These are phyloP conservation scores for Catharus minimus DNA, from an alignment of 2,113 vertebrate species.

Conservation along the genomic window DNA sequence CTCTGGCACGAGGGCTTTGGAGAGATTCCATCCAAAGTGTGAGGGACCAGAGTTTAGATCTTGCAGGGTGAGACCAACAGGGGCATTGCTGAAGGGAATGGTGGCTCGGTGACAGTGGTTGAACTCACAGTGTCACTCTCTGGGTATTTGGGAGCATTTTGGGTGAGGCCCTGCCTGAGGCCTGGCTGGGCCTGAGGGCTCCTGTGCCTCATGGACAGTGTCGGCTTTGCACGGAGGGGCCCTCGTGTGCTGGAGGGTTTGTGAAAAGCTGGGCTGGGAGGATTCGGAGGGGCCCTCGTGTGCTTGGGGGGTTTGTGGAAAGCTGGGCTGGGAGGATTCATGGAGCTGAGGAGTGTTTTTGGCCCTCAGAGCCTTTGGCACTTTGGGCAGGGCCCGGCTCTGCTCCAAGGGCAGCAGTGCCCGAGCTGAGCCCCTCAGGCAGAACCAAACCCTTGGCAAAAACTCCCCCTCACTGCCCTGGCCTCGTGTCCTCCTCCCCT, in stretches of 20 bases:
- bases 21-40: not conserved
- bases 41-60: not conserved
- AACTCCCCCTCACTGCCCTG: accelerated
- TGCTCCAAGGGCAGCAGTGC: not conserved
- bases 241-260: accelerated
- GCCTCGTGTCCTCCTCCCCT: not conserved
- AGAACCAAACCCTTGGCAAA: not conserved
- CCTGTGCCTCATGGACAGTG: accelerated
- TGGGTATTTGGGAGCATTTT: accelerated
- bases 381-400: not conserved
- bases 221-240: accelerated
- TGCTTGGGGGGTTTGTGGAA: not conserved
- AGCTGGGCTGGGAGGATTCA: not conserved
- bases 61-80: not conserved
- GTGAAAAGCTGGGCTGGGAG: not conserved
- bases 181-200: not conserved
- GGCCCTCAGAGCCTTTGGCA: accelerated
- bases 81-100: not conserved
- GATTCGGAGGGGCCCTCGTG: no score
- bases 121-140: not conserved
- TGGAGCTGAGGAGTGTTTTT: not conserved
- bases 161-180: not conserved
- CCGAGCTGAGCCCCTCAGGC: accelerated
- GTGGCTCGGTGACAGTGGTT: not conserved
- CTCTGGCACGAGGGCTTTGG: not conserved